These are phyloP conservation scores for Drosophila nr. perissopoda DNA, from an alignment of 2,888 invertebrate genomes.

Conservation along the genomic window DNA sequence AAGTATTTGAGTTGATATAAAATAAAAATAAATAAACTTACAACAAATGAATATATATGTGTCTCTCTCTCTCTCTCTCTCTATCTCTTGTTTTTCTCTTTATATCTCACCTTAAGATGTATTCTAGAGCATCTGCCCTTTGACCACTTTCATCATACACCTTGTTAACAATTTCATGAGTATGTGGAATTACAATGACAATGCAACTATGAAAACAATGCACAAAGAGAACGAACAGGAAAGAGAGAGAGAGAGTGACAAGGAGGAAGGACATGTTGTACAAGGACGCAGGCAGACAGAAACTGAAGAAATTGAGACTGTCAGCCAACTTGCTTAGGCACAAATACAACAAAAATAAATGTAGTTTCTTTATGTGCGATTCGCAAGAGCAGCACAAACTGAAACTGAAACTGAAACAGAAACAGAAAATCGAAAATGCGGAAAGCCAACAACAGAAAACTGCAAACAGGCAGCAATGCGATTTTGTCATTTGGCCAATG, in stretches of 20 bases:
- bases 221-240: slow-evolving; percentile 1
- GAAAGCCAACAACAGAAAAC: slow-evolving; percentile 55
- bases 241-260: slow-evolving; percentile 7
- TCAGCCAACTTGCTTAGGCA: slow-evolving; percentile 19
- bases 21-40: too few relatives aligned
- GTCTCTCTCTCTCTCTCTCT: not conserved
- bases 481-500: slow-evolving; percentile 33
- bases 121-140: not conserved
- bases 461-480: slow-evolving; percentile 46
- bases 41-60: too few relatives aligned
- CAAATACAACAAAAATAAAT: slow-evolving; percentile 11
- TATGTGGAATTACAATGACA: slow-evolving; percentile 24
- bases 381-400: slow-evolving; percentile 1
- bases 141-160: not conserved
- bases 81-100: not conserved
- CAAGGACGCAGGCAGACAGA: slow-evolving; percentile 21
- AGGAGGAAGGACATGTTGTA: slow-evolving; percentile 29
- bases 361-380: slow-evolving; percentile 34
- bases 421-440: slow-evolving; percentile 30
- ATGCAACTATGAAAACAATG: slow-evolving; percentile 40
- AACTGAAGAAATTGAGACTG: not conserved
- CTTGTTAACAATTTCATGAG: not conserved
- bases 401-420: slow-evolving; percentile 7
- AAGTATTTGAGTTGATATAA: not conserved
- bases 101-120: not conserved